phyloP scores from a whole-genome alignment of 2,888 invertebrate species.

The Caenorhabditis sp. region DNA sequence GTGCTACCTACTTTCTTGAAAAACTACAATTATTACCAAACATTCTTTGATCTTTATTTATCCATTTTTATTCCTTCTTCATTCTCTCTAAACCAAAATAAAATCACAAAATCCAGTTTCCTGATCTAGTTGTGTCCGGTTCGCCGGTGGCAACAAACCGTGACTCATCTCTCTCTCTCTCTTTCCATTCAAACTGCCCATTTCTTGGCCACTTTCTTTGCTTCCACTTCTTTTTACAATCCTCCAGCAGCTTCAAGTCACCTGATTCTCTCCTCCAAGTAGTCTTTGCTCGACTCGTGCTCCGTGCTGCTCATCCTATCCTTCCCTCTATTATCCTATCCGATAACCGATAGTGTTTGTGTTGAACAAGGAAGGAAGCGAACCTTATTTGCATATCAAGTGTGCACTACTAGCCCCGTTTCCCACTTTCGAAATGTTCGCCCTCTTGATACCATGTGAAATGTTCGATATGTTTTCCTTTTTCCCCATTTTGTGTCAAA shows the following conservation, averaged over 20 bases:
- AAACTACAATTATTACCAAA: too few species aligned
- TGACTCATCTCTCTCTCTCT: constrained; percentile 13
- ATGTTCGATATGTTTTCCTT: constrained; percentile 2
- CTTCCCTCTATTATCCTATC: constrained; percentile 1
- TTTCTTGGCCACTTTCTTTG: not conserved
- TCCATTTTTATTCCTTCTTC: not conserved
- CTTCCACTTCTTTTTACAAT: too few species aligned
- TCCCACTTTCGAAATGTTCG: too few species aligned
- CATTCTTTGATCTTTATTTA: too few species aligned
- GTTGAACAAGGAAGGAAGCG: too few species aligned
- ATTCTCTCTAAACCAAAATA: not conserved
- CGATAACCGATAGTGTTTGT: constrained; percentile 4
- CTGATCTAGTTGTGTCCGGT: not conserved
- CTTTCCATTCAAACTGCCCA: constrained; percentile 6
- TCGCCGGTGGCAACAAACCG: constrained; percentile 1
- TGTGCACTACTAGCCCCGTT: not conserved
- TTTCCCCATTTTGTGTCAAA: not conserved
- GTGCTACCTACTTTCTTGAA: too few species aligned
- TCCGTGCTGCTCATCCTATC: not conserved
- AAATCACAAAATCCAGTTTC: not conserved
- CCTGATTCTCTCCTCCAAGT: constrained; percentile 2
- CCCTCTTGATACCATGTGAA: not conserved
- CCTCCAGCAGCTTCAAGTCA: not conserved
- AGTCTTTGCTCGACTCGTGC: too few species aligned
- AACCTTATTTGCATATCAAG: constrained; percentile 2